A percentile compares a stretch with the other conserved stretches of the same genome.
Evolutionary conservation across 2,797 vertebrate genomes (phyloP).

Genomic region (Typhlichthys subterraneus): DNA sequence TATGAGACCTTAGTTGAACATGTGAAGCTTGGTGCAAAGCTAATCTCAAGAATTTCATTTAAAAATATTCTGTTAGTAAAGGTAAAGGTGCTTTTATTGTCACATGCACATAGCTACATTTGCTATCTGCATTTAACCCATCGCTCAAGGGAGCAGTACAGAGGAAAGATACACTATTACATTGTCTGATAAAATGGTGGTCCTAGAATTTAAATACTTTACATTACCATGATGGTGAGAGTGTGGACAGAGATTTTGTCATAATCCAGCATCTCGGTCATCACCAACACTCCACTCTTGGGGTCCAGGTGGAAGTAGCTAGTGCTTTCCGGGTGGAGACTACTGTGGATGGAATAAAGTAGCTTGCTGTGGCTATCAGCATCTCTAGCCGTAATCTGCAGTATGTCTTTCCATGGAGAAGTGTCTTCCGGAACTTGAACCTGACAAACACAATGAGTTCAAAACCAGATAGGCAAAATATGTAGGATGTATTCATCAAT

Average conservation of each 20-base stretch:
- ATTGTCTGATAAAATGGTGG: no score
- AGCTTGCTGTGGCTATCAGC: conserved; percentile 86
- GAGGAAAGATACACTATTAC: no score
- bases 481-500: no score
- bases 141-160: no score
- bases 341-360: conserved; percentile 89
- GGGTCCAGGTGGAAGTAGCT: conserved; percentile 91
- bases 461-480: no score
- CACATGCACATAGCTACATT: no score
- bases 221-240: conserved; percentile 89
- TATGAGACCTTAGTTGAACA: background rate
- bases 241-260: conserved; percentile 82
- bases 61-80: no score
- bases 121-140: no score
- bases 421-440: conserved; percentile 88
- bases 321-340: conserved; percentile 82
- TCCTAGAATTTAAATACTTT: no score
- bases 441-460: conserved; percentile 28
- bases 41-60: no score
- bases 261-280: conserved; percentile 84
- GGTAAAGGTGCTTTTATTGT: no score
- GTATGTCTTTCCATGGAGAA: conserved; percentile 84
- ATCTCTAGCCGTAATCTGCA: conserved; percentile 86
- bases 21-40: background rate
- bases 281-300: conserved; percentile 83